A percentile compares a stretch with the other conserved stretches of the same genome.
Evolutionary conservation across 53 echinoderm and acorn worm species (phyloP).

Genomic region (Holothuria scabra): DNA sequence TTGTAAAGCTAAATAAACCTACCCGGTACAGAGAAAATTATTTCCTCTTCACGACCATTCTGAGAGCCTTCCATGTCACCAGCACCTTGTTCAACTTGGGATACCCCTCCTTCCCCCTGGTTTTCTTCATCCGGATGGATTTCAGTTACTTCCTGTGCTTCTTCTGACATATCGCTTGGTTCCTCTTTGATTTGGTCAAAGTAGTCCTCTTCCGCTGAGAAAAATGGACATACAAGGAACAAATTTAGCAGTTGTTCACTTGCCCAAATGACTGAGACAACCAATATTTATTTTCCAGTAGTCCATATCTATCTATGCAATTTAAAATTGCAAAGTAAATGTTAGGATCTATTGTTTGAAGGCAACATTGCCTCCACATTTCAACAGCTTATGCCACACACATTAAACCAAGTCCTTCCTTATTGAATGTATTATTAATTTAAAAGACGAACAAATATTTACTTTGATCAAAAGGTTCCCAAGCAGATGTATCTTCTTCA

Average conservation of each 20-base stretch:
- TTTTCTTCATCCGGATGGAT: not conserved
- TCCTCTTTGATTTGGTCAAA: slow-evolving; percentile 12
- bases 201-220: not conserved
- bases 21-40: slow-evolving; percentile 27
- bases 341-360: too few species aligned
- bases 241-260: too few species aligned
- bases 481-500: slow-evolving; percentile 7
- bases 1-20: not conserved
- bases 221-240: not conserved
- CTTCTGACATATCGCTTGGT: not conserved
- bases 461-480: slow-evolving; percentile 23
- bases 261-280: too few species aligned
- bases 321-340: too few species aligned
- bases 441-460: too few species aligned
- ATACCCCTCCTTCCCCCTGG: not conserved
- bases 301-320: too few species aligned
- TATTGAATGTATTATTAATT: too few species aligned
- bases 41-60: slow-evolving; percentile 17
- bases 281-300: too few species aligned
- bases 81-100: not conserved
- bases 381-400: too few species aligned
- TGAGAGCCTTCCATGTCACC: not conserved
- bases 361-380: too few species aligned
- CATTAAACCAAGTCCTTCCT: too few species aligned
- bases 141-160: not conserved